Base-by-base conservation (phyloP, 2,888 invertebrate species). In the Drosophila macrospina region DNA sequence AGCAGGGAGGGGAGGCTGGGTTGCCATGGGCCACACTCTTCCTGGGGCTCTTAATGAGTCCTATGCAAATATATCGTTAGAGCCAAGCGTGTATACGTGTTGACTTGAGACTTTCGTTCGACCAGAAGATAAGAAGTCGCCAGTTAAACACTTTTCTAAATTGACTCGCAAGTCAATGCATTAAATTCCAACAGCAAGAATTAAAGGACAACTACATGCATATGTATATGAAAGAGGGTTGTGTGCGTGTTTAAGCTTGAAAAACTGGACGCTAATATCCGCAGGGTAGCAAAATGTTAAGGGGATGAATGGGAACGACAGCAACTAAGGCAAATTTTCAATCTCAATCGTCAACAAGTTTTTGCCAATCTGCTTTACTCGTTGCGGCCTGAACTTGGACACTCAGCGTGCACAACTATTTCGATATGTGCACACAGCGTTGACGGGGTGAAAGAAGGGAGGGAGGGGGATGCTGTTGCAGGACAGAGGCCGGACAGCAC, bases 321-420 rank as follows among this genome's bases (percentile, higher is more conserved):
- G 77, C 52, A 59, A 72, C 62, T 78, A 69, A 80, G 69, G 80
- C 62, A 82, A 84, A 86, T 85, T 89, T 89, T 86, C 88, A 89
- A 85, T 88, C 88, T 86, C 80, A 85, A 85, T 89, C 86, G 89
- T 89, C 89, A 85, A 85, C 89, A 85, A 85, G 89, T 88, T 85
- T 70, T 57, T 69, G 69, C 69, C 70, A 54, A 68, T 59, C 67
- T 69, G 47, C 52, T 66, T 56, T 54, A 36, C 76, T 75, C 48
- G 56, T 54, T 57, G 68, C 59, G 56, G 69, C 44, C 41, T 48
- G 45, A 54, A 39, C 47, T 55, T 37, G 45, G 41, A 32, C 57
- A 56, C 66, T 82, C 55, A 63, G 63, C 75, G 68, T 66, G 88
- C 73, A 71, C 86, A 83, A 89, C 82, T 89, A 83, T 89, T 83